These are phyloP conservation scores for Nasonia giraulti DNA, from an alignment of 1,140 invertebrate species.

Conservation along the genomic window DNA sequence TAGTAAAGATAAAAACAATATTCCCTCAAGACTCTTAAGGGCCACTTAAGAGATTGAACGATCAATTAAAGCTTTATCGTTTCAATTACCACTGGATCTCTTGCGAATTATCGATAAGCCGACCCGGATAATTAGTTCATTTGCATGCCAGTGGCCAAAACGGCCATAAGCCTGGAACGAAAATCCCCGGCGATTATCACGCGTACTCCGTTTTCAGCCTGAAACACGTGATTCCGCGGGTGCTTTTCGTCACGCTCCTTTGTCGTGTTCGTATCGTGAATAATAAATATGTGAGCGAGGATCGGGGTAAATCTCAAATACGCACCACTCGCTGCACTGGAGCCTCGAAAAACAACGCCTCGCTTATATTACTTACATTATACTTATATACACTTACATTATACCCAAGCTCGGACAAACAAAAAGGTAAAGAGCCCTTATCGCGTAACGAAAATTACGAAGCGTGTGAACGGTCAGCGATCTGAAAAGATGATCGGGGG, in stretches of 20 bases:
- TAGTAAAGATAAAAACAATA: constrained; percentile 32
- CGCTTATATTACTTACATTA: too few relatives aligned
- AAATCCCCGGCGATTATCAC: neutral
- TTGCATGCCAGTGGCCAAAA: constrained; percentile 35
- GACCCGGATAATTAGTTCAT: constrained; percentile 47
- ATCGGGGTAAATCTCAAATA: too few relatives aligned
- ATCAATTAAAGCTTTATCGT: constrained; percentile 50
- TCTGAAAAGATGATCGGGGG: constrained; percentile 2
- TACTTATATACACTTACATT: too few relatives aligned
- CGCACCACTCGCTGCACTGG: too few relatives aligned
- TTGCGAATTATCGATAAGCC: constrained; percentile 34
- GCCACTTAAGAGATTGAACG: constrained; percentile 45
- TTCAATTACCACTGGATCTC: constrained; percentile 42
- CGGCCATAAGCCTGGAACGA: neutral
- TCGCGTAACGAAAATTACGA: constrained; percentile 45
- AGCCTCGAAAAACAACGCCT: too few relatives aligned
- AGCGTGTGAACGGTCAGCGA: constrained; percentile 24
- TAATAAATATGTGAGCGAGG: too few relatives aligned
- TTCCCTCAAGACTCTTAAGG: constrained; percentile 11
- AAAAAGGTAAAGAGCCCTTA: too few relatives aligned
- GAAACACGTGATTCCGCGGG: neutral
- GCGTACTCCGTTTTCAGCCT: neutral
- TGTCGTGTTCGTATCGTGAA: too few relatives aligned
- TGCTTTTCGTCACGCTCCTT: neutral
- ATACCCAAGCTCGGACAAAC: too few relatives aligned